These are phyloP conservation scores for Teleogryllus oceanicus DNA, from an alignment of 2,888 invertebrate genomes.

Conservation along the genomic window DNA sequence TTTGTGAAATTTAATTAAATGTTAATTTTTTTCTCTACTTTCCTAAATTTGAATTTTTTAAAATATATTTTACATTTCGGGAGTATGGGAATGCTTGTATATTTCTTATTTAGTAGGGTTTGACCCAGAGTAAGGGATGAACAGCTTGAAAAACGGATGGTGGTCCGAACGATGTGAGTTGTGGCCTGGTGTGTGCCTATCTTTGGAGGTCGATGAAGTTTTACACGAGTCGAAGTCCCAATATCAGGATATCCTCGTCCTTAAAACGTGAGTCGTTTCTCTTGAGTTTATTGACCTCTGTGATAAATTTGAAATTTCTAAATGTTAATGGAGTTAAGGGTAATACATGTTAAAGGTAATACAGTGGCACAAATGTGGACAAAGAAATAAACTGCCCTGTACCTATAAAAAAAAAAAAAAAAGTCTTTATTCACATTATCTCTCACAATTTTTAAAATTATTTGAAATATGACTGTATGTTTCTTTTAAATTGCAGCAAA, in stretches of 20 bases:
- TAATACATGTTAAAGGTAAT: background rate
- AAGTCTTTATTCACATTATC: no score
- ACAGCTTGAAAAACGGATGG: constrained; percentile 77
- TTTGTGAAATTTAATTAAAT: no score
- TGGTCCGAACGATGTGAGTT: constrained; percentile 86
- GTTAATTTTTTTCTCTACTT: no score
- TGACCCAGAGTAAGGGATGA: constrained; percentile 53
- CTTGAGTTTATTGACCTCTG: constrained; percentile 26
- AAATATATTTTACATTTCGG: no score
- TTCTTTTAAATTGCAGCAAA: constrained; percentile 52
- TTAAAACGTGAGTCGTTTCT: constrained; percentile 64
- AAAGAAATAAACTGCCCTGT: no score
- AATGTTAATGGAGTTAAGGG: background rate
- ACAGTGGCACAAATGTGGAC: no score
- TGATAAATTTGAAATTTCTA: background rate
- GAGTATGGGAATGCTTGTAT: no score
- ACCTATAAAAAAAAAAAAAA: no score
- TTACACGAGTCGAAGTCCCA: constrained; percentile 74
- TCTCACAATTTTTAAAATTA: no score
- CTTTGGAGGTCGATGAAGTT: constrained; percentile 76
- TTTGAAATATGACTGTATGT: background rate
- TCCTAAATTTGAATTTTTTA: no score
- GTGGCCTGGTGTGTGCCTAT: constrained; percentile 88
- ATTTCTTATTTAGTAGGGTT: no score
- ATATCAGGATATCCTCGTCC: constrained; percentile 80